Evolutionary conservation across 2,888 invertebrate genomes (phyloP), one percentile per base, ranked within the genome.

Genomic region (Rapana venosa): DNA sequence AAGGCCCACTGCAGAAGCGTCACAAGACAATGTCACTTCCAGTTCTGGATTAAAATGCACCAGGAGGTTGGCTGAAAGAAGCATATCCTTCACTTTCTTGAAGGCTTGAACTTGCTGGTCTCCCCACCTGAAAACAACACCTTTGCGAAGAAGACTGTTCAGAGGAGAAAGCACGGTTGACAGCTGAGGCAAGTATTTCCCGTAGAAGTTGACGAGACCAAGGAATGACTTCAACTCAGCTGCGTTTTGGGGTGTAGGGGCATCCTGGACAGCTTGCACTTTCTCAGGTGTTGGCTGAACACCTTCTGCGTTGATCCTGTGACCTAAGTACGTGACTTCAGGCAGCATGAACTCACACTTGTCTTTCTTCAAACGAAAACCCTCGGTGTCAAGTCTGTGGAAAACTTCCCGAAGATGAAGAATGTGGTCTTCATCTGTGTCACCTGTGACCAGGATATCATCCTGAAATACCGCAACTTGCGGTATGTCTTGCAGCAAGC

Each of bases 1-100:
- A 56, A 95, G 90, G 58, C 95, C 95, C 30, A 90, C 91, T n/a
- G 94, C 94, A 22, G 94, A 95, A 0, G 96, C 96, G 92, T 96
- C 96, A 58, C 94, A 94, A 5, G 95, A 93, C 8, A 96, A 90
- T 47, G 93, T 92, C 11, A 96, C 26, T 91, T 92, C n/a, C 92
- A 87, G 13, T 32, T 87, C 77, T 17, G 94, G 92, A 85, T 96
- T 93, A 8, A 79, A 91, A 56, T 88, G 94, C 0, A 93, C 91
- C n/a, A 96, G 92, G n/a, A 94, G 88, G 0, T 91, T 58, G 17
- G 91, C 90, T n/a, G 88, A 90, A 35, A 84, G 66, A 13, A 94
- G 79, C 35, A 91, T 79, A 13, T 90, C 81, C 88, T 95, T 95
- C 22, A 91, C 32, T 30, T 87, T 30, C 0, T n/a, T 32, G 88